Conservation (phyloP, 2,888 invertebrate species). For the Tetragnatha montana region DNA sequence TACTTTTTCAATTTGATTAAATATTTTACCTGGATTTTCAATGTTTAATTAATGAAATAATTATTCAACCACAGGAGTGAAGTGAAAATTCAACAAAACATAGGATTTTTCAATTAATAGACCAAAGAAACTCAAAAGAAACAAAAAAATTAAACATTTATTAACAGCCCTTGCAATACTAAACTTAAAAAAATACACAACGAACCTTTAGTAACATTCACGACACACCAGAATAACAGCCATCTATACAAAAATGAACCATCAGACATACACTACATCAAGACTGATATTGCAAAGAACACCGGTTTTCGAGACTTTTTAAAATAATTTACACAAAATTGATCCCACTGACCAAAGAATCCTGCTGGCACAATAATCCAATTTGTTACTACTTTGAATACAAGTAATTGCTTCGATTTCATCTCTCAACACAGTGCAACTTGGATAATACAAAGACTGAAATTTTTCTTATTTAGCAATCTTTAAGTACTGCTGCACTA, state of each 20-base stretch:
- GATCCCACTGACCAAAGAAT: neutral
- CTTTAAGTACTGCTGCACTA: neutral
- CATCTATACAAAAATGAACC: neutral
- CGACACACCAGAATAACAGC: constrained; percentile 26
- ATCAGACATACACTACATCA: constrained; percentile 1
- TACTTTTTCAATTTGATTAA: too few species aligned
- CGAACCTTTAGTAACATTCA: constrained; percentile 20
- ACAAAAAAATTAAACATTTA: constrained; percentile 36
- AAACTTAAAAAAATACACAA: constrained; percentile 35
- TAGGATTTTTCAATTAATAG: too few species aligned
- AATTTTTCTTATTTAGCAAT: neutral
- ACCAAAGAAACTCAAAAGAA: neutral
- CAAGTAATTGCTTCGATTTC: neutral
- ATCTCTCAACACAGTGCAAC: neutral
- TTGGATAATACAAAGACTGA: neutral
- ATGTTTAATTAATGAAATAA: too few species aligned
- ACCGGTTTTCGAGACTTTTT: constrained; percentile 21
- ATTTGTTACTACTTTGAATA: neutral
- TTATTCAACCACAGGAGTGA: too few species aligned
- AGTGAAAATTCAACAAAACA: too few species aligned
- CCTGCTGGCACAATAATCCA: neutral
- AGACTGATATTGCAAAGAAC: constrained; percentile 1
- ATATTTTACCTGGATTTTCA: too few species aligned
- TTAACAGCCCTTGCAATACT: constrained; percentile 40
- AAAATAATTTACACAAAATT: neutral